These are phyloP conservation scores for Bubalus kerabau DNA, from an alignment of 2,113 vertebrate species.

Conservation along the genomic window DNA sequence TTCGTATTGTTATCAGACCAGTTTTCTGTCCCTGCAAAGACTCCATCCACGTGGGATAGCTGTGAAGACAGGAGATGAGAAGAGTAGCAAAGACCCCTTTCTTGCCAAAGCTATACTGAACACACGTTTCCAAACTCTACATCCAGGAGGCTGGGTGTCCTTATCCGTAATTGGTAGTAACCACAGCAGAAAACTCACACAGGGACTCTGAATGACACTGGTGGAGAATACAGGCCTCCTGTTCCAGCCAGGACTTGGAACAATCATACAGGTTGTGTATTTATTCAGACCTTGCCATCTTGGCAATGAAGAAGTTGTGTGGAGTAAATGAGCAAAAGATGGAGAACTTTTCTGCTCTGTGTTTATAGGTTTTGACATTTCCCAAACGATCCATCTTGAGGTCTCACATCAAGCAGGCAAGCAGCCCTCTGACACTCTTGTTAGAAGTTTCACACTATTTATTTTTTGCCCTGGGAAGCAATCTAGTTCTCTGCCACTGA, in stretches of 20 bases:
- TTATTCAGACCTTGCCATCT: not conserved
- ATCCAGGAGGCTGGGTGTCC: not conserved
- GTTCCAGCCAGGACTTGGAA: not conserved
- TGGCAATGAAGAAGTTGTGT: not conserved
- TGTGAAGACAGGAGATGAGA: not conserved
- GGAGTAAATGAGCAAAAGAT: constrained; percentile 21
- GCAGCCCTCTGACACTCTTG: not conserved
- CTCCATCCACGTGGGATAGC: not conserved
- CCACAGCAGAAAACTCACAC: not conserved
- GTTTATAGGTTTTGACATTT: not conserved
- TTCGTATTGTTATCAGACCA: not conserved
- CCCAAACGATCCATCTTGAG: not conserved
- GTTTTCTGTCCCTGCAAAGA: not conserved
- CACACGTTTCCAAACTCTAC: not conserved
- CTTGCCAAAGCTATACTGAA: not conserved
- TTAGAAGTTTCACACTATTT: not conserved
- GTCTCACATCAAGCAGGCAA: not conserved
- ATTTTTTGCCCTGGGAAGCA: not conserved
- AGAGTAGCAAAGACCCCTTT: not conserved
- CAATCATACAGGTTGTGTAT: not conserved
- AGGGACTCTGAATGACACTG: not conserved
- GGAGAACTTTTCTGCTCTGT: not conserved
- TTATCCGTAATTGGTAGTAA: not conserved
- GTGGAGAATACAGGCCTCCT: not conserved
- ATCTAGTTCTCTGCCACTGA: not conserved